These are phyloP conservation scores for Austrolebias charrua DNA, from an alignment of 2,797 vertebrate species.

Conservation along the genomic window DNA sequence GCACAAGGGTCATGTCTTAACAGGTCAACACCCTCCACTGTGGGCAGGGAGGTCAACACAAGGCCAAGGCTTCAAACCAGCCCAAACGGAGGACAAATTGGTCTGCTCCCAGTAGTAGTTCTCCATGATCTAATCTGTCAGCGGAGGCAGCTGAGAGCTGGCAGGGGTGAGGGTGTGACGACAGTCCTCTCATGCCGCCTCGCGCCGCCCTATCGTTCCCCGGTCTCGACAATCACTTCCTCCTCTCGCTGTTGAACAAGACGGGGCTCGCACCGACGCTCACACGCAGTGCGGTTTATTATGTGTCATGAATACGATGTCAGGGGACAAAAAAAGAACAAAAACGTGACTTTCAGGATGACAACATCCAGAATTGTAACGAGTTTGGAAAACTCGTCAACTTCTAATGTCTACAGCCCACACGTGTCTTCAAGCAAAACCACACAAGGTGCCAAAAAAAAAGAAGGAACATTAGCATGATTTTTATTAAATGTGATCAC, in stretches of 20 bases:
- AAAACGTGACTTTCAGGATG: slow-evolving; percentile 26
- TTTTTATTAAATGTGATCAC: background rate
- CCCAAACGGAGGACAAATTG: slow-evolving; percentile 16
- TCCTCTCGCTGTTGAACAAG: slow-evolving; percentile 60
- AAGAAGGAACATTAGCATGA: background rate
- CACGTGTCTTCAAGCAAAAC: background rate
- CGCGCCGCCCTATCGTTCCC: slow-evolving; percentile 19
- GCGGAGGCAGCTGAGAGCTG: slow-evolving; percentile 60
- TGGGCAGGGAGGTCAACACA: slow-evolving; percentile 54
- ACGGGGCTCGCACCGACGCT: slow-evolving; percentile 60
- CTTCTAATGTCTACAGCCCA: background rate
- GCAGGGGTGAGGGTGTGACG: slow-evolving; percentile 57
- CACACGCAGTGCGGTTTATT: slow-evolving; percentile 46
- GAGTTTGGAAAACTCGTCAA: slow-evolving; percentile 1
- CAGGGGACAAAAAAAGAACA: slow-evolving; percentile 11
- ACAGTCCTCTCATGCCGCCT: slow-evolving; percentile 33
- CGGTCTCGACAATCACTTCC: slow-evolving; percentile 63
- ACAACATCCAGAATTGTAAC: slow-evolving; percentile 10
- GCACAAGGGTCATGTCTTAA: slow-evolving; percentile 65
- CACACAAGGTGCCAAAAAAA: slow-evolving; percentile 1
- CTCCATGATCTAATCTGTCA: slow-evolving; percentile 73
- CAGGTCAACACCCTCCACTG: slow-evolving; percentile 66
- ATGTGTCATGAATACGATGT: slow-evolving; percentile 54
- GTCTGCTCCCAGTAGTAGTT: slow-evolving; percentile 39
- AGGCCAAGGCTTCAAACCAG: slow-evolving; percentile 46